These are phyloP conservation scores for Erinaceus europaeus DNA, from an alignment of 2,113 vertebrate genomes.

Conservation along the genomic window DNA sequence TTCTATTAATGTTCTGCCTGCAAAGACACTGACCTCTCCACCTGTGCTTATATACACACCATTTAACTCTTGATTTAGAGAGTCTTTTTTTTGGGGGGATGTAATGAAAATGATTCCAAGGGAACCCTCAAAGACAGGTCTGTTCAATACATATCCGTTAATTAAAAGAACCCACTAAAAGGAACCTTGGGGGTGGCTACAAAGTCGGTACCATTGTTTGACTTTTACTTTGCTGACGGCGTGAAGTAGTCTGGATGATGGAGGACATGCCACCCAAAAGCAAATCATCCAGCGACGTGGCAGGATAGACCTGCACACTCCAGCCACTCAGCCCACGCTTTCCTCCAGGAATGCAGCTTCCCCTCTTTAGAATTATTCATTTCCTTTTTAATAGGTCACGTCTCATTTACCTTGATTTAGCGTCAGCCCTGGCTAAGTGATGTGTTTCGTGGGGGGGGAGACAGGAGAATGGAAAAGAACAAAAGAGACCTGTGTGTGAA, in stretches of 20 bases:
- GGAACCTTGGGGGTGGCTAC: neutral
- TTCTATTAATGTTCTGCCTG: neutral
- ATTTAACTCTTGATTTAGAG: conserved; percentile 48
- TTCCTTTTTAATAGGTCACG: conserved; percentile 76
- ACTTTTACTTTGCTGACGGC: conserved; percentile 52
- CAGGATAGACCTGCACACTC: conserved; percentile 32
- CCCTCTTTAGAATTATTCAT: conserved; percentile 65
- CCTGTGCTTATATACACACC: conserved; percentile 22
- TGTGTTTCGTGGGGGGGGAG: neutral
- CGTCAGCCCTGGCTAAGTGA: conserved; percentile 50
- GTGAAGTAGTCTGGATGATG: conserved; percentile 58
- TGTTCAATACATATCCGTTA: conserved; percentile 5
- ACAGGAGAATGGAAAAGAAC: neutral
- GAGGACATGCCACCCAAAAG: conserved; percentile 63
- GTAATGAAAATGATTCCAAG: conserved; percentile 32
- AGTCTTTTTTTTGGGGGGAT: conserved; percentile 30
- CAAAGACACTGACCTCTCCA: neutral
- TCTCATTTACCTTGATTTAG: conserved; percentile 78
- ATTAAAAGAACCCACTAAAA: conserved; percentile 49
- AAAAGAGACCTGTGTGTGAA: conserved; percentile 40
- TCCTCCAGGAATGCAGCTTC: conserved; percentile 56
- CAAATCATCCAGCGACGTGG: neutral
- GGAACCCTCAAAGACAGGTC: neutral
- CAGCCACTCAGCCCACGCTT: conserved; percentile 11
- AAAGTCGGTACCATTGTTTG: conserved; percentile 46